Evolutionary conservation across 2,113 vertebrate species (phyloP).

Genomic region (Microcebus murinus): DNA sequence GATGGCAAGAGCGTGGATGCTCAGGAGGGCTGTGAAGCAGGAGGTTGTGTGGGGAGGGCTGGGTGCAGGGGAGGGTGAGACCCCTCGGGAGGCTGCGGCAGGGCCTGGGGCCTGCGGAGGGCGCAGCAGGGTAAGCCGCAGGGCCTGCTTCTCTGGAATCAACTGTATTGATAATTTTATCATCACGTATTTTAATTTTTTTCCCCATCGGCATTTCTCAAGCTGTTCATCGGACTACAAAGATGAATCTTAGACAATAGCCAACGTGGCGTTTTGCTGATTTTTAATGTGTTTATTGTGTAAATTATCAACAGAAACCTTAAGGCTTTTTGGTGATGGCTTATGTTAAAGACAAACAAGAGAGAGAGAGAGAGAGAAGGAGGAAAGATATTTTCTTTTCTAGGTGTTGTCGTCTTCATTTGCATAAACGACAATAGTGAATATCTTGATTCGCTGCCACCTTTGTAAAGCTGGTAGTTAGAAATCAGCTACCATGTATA

Average conservation of each 20-base stretch:
- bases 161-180: background rate
- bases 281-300: constrained; percentile 49
- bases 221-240: background rate
- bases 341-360: background rate
- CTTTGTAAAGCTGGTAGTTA: background rate
- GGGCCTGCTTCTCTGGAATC: background rate
- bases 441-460: constrained; percentile 16
- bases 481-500: background rate
- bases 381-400: background rate
- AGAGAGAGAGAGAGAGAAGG: background rate
- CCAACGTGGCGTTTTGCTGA: constrained; percentile 30
- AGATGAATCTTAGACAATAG: constrained; percentile 36
- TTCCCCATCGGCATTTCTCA: background rate
- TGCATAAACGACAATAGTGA: constrained; percentile 50
- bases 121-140: accelerated
- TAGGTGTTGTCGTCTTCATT: constrained; percentile 51
- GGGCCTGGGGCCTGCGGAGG: background rate
- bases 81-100: accelerated
- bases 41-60: background rate
- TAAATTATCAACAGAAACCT: constrained; percentile 40
- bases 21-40: background rate
- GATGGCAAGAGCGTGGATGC: background rate
- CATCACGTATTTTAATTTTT: background rate
- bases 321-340: background rate
- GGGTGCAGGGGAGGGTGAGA: background rate